These are phyloP conservation scores for Drosophila melanosoma DNA, from an alignment of 2,888 invertebrate species.

Conservation along the genomic window DNA sequence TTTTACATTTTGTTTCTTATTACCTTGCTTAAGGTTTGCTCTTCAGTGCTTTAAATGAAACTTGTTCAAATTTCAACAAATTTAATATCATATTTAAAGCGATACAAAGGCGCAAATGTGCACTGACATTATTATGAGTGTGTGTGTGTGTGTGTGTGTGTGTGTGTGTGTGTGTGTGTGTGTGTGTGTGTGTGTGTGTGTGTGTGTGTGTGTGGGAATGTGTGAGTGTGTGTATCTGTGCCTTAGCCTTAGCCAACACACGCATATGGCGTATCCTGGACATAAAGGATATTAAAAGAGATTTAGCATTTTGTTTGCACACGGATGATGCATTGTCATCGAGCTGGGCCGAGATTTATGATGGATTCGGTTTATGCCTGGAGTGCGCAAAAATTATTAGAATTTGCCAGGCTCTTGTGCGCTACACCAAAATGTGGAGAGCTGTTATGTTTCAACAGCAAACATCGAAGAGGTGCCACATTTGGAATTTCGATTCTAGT, in stretches of 20 bases:
- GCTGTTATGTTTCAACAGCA: slow-evolving; percentile 16
- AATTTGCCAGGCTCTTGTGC: slow-evolving; percentile 63
- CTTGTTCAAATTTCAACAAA: slow-evolving; percentile 38
- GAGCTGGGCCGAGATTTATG: slow-evolving; percentile 83
- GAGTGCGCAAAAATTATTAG: slow-evolving; percentile 79
- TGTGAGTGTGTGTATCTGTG: slow-evolving; percentile 24
- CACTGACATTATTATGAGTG: slow-evolving; percentile 16
- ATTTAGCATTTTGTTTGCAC: slow-evolving; percentile 82
- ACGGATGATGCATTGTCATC: slow-evolving; percentile 84
- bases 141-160: slow-evolving; percentile 9
- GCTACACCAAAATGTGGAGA: slow-evolving; percentile 44
- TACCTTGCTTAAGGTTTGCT: slow-evolving; percentile 20
- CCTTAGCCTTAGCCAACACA: slow-evolving; percentile 61
- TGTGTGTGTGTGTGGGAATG: slow-evolving; percentile 2
- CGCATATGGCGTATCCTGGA: slow-evolving; percentile 79
- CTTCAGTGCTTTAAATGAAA: slow-evolving; percentile 27
- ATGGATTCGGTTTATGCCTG: slow-evolving; percentile 81
- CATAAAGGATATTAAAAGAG: slow-evolving; percentile 82
- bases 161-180: slow-evolving; percentile 31
- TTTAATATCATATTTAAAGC: slow-evolving; percentile 65
- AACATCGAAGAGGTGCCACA: slow-evolving; percentile 13
- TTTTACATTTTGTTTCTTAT: slow-evolving; percentile 41
- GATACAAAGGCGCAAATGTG: slow-evolving; percentile 29
- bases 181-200: too few relatives aligned
- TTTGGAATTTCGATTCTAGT: slow-evolving; percentile 4